Base-by-base conservation (phyloP, 2,888 invertebrate species). In the Yponomeuta malinellus region DNA sequence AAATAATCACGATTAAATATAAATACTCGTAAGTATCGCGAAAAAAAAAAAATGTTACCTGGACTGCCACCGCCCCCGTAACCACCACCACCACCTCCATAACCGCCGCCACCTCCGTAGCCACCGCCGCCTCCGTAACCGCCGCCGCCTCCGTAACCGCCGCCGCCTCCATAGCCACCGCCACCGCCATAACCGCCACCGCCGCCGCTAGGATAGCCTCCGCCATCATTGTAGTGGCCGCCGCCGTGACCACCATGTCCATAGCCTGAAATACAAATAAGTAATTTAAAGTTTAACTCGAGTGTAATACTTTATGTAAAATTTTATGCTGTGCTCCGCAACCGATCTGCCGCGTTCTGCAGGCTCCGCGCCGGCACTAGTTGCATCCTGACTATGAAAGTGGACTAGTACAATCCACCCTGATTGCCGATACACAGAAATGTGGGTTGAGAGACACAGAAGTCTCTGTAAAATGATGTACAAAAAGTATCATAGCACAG, bases 191-290 rank as follows among this genome's bases (percentile, higher is more conserved):
- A 74, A 4, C 73, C 67, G 10, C 74, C 73, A 0, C 74, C 72
- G 1, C 74, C 73, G 4, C 75, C 73, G 2, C 75, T 74, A 10
- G 74, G 74, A 48, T 72, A 63, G 2, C 74, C 75, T 9, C 76
- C 74, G 10, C 76, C 76, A 0, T 75, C 74, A 2, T 73, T 72
- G 9, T 76, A 73, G 6, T 76, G 75, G 10, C 76, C 74, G 0
- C 77, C 77, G 10, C 74, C 72, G 2, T 76, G 75, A 0, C 74
- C 74, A 1, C 77, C 75, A 29, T 75, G 71, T 6, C 73, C 75
- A 10, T 76, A 75, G 4, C 76, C 76, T 43, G 43, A 43, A 43
- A 43, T 43, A 0, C 43, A 43, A 43, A 43, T 43, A 8, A 43
- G 43, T 43, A 43, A 43, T 43, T 43, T 43, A 43, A 43, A 43